Percentiles rank a stretch among this genome's conserved stretches.
phyloP scores from a whole-genome alignment of 2,113 vertebrate genomes.

The Aptenodytes forsteri region DNA sequence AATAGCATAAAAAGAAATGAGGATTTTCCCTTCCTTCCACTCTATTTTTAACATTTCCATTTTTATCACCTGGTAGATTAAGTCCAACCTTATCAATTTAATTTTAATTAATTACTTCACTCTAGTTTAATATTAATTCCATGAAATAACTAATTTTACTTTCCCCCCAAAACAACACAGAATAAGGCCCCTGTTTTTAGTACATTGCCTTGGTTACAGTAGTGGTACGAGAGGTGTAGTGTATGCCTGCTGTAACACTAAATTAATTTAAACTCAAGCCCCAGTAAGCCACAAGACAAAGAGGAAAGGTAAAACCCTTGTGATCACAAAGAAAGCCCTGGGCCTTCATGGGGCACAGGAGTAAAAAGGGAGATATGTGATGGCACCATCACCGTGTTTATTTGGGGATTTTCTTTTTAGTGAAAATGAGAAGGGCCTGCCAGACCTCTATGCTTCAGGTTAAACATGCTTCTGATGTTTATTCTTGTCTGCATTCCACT shows the following conservation, averaged over 20 bases:
- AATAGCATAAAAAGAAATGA: not conserved
- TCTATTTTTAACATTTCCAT: not conserved
- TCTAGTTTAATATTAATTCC: not conserved
- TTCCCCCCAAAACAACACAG: not conserved
- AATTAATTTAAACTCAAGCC: not conserved
- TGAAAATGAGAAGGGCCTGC: not conserved
- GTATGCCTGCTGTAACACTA: not conserved
- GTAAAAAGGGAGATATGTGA: not conserved
- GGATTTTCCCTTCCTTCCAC: not conserved
- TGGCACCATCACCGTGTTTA: not conserved
- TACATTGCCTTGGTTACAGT: not conserved
- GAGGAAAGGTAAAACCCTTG: not conserved
- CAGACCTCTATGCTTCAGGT: slow-evolving; percentile 42
- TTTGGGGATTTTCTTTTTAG: slow-evolving; percentile 13
- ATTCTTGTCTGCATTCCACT: slow-evolving; percentile 51
- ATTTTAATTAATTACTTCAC: not conserved
- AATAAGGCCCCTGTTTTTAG: not conserved
- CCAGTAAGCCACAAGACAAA: not conserved
- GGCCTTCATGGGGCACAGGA: not conserved
- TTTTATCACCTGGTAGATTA: not conserved
- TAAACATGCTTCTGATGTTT: slow-evolving; percentile 40
- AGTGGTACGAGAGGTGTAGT: not conserved
- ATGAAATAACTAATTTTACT: not conserved
- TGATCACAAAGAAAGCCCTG: not conserved
- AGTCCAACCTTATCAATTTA: not conserved